A percentile compares a stretch with the other conserved stretches of the same genome.
Evolutionary conservation across 2,797 vertebrate genomes (phyloP).

Genomic region (Anabas testudineus): DNA sequence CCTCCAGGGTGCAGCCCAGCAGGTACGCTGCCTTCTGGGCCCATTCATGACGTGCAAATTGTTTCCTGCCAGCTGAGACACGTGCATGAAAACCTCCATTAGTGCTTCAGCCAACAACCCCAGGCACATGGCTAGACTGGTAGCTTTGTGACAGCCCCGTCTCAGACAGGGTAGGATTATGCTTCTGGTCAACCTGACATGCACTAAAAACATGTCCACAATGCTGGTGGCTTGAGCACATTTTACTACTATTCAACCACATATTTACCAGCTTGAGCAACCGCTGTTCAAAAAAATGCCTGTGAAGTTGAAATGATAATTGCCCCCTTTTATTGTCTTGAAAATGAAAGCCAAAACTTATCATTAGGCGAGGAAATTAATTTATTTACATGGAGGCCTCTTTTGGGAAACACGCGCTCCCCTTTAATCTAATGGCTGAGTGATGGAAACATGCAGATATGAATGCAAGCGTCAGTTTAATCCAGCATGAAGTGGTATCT

Average conservation of each 20-base stretch:
- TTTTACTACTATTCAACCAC: constrained; percentile 7
- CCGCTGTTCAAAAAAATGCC: constrained; percentile 21
- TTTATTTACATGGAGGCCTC: constrained; percentile 51
- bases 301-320: constrained; percentile 34
- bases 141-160: constrained; percentile 58
- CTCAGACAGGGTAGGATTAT: constrained; percentile 69
- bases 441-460: constrained; percentile 59
- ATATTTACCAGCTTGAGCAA: neutral
- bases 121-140: constrained; percentile 40
- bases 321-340: constrained; percentile 36
- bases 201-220: constrained; percentile 54
- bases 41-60: constrained; percentile 99
- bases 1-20: constrained; percentile 97
- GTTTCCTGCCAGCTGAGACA: constrained; percentile 94
- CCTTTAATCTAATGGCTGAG: constrained; percentile 51
- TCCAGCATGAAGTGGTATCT: constrained; percentile 67
- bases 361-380: constrained; percentile 47
- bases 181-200: constrained; percentile 63
- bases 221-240: constrained; percentile 11
- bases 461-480: constrained; percentile 56
- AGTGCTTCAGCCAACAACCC: constrained; percentile 68
- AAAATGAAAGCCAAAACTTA: constrained; percentile 45
- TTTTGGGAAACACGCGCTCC: constrained; percentile 43
- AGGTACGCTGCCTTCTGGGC: constrained; percentile 98
- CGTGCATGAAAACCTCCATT: constrained; percentile 78